Base-by-base conservation (phyloP, 1,140 invertebrate species). In the Choristoneura fumiferana region DNA sequence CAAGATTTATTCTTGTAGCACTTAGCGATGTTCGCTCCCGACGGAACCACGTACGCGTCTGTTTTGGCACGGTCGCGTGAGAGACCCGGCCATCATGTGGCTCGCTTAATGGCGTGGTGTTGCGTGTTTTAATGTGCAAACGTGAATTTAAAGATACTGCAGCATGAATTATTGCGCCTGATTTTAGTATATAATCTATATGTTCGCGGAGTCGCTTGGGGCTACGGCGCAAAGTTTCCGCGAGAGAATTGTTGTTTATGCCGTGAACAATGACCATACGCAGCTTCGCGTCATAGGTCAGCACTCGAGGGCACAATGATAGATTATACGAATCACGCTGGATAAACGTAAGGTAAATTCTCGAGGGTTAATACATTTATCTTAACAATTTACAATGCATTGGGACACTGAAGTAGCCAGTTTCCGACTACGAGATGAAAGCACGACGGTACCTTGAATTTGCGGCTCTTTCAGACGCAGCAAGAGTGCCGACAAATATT, bases 61-160 rank as follows among this genome's bases (percentile, higher is more conserved):
- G 43, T 38, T 49, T 52, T 45, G 57, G 60, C 67, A 38, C 15
- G 66, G 45, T 81, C 68, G 74, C 79, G 69, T 78, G 78, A 73
- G 73, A 77, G 73, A 64, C 52, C 54, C 61, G 59, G 38, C 63
- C 63, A 76, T 77, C 64, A 68, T 34, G 29, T 36, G 39, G 54
- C 67, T 67, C 65, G 69, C 78, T 65, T 69, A 59, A 49, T 49
- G 22, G 43, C 43, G 17, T 49, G 43, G 62, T 64, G 62, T 81
- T 63, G 73, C 80, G 75, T 84, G 81, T 52, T 63, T 70, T 65
- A 69, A 79, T 72, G 73, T 75, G 63, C 71, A 76, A 71, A 81
- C 65, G 65, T 66, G 71, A 76, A 80, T 81, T 79, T 79, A 74
- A 76, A 69, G 53, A 61, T 61, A 84, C 65, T 62, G 53, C 64